Conservation (phyloP, 2,113 vertebrate genomes). For the Numida meleagris region DNA sequence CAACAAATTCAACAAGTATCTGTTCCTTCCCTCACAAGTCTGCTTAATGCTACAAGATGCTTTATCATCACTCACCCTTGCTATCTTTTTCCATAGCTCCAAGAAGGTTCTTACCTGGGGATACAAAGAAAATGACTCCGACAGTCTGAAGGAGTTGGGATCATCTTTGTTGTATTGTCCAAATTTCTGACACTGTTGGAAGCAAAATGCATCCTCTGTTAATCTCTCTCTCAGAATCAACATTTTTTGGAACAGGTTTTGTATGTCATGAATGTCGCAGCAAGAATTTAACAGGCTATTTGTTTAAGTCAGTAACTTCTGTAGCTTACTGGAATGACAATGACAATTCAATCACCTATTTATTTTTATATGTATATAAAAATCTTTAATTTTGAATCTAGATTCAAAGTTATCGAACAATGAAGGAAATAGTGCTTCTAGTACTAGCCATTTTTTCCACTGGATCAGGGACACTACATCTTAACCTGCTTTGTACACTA, state of each 20-base stretch:
- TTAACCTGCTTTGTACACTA: neutral
- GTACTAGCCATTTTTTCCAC: neutral
- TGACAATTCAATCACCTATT: neutral
- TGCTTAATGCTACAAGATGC: neutral
- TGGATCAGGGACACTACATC: neutral
- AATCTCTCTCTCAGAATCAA: neutral
- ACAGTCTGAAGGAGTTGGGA: slow-evolving; percentile 91
- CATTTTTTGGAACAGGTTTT: neutral
- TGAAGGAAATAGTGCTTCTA: neutral
- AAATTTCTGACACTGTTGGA: slow-evolving; percentile 95
- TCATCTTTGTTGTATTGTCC: slow-evolving; percentile 98
- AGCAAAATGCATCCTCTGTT: neutral
- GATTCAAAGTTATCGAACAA: neutral
- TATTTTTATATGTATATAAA: neutral
- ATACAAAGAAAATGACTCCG: slow-evolving; percentile 95
- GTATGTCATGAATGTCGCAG: neutral
- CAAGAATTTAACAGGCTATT: neutral
- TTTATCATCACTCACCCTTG: neutral
- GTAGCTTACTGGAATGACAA: neutral
- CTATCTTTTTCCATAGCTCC: fast-evolving
- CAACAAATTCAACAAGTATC: neutral
- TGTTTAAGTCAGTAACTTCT: neutral
- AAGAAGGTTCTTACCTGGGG: slow-evolving; percentile 87
- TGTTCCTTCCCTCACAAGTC: neutral
- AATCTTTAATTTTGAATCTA: neutral